Evolutionary conservation across 2,113 vertebrate genomes (phyloP).

Genomic region (Xiphias gladius): DNA sequence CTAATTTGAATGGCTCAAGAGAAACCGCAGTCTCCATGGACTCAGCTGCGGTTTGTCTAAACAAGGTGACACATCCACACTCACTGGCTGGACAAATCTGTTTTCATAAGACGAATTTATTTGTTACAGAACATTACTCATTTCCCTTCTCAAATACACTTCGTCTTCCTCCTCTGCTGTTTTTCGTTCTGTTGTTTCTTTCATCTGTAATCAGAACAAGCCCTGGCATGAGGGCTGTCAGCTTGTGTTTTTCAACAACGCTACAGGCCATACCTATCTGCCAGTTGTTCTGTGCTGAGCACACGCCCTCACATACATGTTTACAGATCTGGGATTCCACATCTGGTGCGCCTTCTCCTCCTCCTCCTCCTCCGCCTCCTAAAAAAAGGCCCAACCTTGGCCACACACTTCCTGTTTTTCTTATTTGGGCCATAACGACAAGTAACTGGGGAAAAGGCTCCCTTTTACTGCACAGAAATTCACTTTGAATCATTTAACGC

Average conservation of each 20-base stretch:
- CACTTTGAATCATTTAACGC: not conserved
- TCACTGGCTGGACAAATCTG: not conserved
- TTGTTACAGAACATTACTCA: constrained; percentile 9
- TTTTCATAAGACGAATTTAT: constrained; percentile 3
- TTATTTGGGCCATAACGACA: not conserved
- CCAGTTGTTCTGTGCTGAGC: not conserved
- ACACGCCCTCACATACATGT: constrained; percentile 58
- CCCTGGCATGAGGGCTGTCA: constrained; percentile 39
- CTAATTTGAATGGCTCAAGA: constrained; percentile 14
- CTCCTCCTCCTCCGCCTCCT: constrained; percentile 36
- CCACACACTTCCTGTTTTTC: constrained; percentile 78
- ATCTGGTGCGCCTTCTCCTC: constrained; percentile 65
- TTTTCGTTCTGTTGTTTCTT: not conserved
- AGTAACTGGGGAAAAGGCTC: not conserved
- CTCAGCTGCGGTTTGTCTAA: constrained; percentile 47
- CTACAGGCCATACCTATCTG: constrained; percentile 30
- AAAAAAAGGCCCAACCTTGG: constrained; percentile 51
- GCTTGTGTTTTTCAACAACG: constrained; percentile 17
- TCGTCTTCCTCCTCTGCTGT: not conserved
- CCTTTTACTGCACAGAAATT: not conserved
- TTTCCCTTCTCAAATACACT: not conserved
- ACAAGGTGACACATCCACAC: constrained; percentile 45
- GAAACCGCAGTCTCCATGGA: constrained; percentile 38
- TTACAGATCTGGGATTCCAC: constrained; percentile 68
- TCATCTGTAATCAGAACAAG: constrained; percentile 52